Percentiles rank a stretch among this genome's conserved stretches.
These are phyloP conservation scores for Mayetiola destructor DNA, from an alignment of 2,888 invertebrate genomes.

Conservation along the genomic window DNA sequence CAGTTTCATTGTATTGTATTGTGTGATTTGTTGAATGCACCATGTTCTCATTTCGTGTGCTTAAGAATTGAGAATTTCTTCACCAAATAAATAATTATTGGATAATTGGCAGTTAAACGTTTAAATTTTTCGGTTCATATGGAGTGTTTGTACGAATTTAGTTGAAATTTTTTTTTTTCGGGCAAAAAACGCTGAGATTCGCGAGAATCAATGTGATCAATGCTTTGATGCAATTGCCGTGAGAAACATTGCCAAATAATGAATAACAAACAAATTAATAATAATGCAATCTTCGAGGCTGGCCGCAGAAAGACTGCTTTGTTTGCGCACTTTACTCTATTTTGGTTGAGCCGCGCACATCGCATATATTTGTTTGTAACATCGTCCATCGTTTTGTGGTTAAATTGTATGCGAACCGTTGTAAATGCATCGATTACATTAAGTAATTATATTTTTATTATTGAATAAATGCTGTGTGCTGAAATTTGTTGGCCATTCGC, in stretches of 20 bases:
- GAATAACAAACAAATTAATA: background rate
- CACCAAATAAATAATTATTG: slow-evolving; percentile 8
- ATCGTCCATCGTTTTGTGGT: background rate
- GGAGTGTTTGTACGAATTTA: background rate
- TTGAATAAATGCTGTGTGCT: slow-evolving; percentile 6
- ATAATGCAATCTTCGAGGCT: too few relatives aligned
- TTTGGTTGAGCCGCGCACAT: background rate
- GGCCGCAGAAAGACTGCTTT: too few relatives aligned
- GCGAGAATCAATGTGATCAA: background rate
- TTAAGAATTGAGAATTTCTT: background rate
- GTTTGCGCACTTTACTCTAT: background rate
- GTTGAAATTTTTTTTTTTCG: too few relatives aligned
- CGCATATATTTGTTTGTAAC: background rate
- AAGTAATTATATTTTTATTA: slow-evolving; percentile 13
- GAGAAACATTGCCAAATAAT: slow-evolving; percentile 1
- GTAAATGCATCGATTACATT: slow-evolving; percentile 12
- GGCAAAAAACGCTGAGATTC: background rate
- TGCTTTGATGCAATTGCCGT: slow-evolving; percentile 9
- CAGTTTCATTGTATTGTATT: too few relatives aligned
- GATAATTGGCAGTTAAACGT: slow-evolving; percentile 7
- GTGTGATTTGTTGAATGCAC: slow-evolving; percentile 4
- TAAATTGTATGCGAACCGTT: background rate
- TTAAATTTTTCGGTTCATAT: background rate
- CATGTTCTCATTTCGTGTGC: slow-evolving; percentile 8
- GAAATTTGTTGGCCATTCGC: slow-evolving; percentile 1